A percentile compares a stretch with the other conserved stretches of the same genome.
These are phyloP conservation scores for Piaya cayana DNA, from an alignment of 2,113 vertebrate species.

Conservation along the genomic window DNA sequence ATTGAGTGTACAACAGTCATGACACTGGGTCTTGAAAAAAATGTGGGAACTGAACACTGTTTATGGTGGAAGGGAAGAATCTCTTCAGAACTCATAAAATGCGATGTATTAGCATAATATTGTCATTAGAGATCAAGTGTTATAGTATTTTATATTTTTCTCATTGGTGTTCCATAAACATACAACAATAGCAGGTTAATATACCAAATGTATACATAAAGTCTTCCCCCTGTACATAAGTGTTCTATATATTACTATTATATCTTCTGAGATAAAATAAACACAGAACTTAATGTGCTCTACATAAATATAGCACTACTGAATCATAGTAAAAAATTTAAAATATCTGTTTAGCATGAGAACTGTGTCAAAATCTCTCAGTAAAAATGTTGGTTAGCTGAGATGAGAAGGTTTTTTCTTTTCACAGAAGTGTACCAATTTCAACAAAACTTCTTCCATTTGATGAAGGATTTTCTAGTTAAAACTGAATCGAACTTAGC, in stretches of 20 bases:
- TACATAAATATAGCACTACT: constrained; percentile 24
- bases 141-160: constrained; percentile 2
- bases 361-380: constrained; percentile 14
- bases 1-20: neutral
- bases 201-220: constrained; percentile 11
- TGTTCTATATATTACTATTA: constrained; percentile 38
- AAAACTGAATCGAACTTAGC: neutral
- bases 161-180: neutral
- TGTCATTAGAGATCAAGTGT: neutral
- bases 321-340: constrained; percentile 38
- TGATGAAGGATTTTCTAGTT: constrained; percentile 14
- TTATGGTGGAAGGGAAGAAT: neutral
- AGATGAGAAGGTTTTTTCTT: neutral
- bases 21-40: neutral
- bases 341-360: constrained; percentile 36
- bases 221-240: neutral
- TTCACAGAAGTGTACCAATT: constrained; percentile 8
- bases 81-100: neutral
- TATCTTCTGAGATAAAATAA: constrained; percentile 50
- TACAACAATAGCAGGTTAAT: constrained; percentile 17
- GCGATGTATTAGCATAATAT: neutral
- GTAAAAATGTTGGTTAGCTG: neutral
- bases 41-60: neutral
- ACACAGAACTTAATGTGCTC: constrained; percentile 8
- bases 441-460: neutral